phyloP scores from a whole-genome alignment of 2,113 vertebrate species.

The Carlito syrichta region DNA sequence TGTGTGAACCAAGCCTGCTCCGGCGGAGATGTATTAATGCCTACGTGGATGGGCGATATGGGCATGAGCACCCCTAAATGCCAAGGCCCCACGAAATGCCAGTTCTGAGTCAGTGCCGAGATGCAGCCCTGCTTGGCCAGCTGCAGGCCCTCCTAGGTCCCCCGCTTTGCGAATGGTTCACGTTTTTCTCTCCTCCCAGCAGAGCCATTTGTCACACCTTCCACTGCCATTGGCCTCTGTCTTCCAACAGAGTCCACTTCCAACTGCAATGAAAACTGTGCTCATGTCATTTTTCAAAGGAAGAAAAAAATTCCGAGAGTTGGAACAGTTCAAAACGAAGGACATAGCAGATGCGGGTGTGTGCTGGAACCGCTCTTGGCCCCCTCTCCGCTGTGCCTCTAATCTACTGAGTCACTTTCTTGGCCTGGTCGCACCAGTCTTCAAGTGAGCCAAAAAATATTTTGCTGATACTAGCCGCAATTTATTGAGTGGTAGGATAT shows the following conservation, averaged over 20 bases:
- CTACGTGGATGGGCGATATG: slow-evolving; percentile 15
- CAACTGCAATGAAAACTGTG: slow-evolving; percentile 64
- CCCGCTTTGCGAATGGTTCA: slow-evolving; percentile 14
- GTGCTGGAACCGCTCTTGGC: slow-evolving; percentile 53
- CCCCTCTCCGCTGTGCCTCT: slow-evolving; percentile 48
- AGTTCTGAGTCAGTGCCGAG: slow-evolving; percentile 51
- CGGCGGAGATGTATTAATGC: slow-evolving; percentile 29
- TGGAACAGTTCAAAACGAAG: slow-evolving; percentile 49
- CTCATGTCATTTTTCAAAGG: slow-evolving; percentile 60
- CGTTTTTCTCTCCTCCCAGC: slow-evolving; percentile 54
- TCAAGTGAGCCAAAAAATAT: slow-evolving; percentile 62
- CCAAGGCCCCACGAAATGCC: slow-evolving; percentile 53
- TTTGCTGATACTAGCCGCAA: slow-evolving; percentile 66
- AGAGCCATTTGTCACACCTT: slow-evolving; percentile 62
- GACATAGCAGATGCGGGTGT: neutral
- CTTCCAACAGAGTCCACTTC: slow-evolving; percentile 58
- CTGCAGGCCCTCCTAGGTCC: slow-evolving; percentile 47
- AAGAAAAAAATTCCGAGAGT: slow-evolving; percentile 22
- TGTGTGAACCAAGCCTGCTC: slow-evolving; percentile 19
- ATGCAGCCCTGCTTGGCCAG: slow-evolving; percentile 32
- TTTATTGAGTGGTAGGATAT: slow-evolving; percentile 70
- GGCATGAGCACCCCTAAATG: slow-evolving; percentile 56
- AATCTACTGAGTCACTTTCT: slow-evolving; percentile 72
- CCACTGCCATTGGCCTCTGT: slow-evolving; percentile 44
- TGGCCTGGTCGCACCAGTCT: slow-evolving; percentile 21